phyloP scores from a whole-genome alignment of 2,113 vertebrate genomes.

The Tympanuchus pallidicinctus region DNA sequence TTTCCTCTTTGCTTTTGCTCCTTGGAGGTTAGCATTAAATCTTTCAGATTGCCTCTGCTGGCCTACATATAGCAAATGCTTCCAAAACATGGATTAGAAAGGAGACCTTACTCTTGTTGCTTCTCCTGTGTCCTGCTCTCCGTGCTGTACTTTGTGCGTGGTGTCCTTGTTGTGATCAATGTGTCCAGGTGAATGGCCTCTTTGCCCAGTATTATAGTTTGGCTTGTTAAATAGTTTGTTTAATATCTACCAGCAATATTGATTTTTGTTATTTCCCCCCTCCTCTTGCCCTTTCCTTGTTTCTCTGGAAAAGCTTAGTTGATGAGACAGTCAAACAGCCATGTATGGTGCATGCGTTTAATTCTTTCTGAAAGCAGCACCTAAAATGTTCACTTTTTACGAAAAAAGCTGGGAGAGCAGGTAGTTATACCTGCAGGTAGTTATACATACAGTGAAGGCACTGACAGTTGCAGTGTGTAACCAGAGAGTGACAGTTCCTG shows the following conservation, averaged over 20 bases:
- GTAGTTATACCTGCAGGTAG: not conserved
- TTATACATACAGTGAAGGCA: not conserved
- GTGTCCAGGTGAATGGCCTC: conserved; percentile 64
- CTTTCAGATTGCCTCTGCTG: not conserved
- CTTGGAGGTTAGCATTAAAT: not conserved
- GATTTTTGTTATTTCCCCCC: conserved; percentile 30
- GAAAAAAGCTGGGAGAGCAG: not conserved
- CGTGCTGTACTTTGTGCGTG: conserved; percentile 37
- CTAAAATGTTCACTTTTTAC: not conserved
- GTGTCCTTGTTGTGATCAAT: conserved; percentile 53
- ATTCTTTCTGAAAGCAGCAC: not conserved
- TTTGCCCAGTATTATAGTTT: conserved; percentile 41
- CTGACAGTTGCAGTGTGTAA: not conserved
- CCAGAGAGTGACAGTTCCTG: not conserved
- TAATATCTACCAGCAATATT: conserved; percentile 49
- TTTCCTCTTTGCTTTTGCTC: not conserved
- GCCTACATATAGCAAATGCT: not conserved
- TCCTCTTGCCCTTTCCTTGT: not conserved
- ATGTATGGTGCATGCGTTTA: not conserved
- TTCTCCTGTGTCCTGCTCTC: not conserved
- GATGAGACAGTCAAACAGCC: conserved; percentile 13
- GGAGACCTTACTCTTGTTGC: not conserved
- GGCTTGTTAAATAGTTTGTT: conserved; percentile 53
- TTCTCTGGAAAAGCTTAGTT: conserved; percentile 17
- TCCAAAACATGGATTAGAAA: not conserved